A percentile compares a stretch with the other conserved stretches of the same genome.
These are phyloP conservation scores for Ctenopoma kingsleyae DNA, from an alignment of 2,797 vertebrate genomes.

Conservation along the genomic window DNA sequence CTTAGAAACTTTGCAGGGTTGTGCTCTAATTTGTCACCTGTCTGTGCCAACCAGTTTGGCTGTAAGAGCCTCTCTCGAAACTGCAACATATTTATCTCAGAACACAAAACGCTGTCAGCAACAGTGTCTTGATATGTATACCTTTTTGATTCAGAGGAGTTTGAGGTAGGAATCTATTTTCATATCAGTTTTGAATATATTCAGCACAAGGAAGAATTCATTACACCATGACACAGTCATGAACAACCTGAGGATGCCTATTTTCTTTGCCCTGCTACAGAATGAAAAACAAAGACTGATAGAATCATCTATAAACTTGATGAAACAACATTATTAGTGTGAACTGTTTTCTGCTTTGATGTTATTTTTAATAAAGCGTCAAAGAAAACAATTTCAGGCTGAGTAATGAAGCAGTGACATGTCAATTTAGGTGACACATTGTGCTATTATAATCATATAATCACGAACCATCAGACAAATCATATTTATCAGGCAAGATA, in stretches of 20 bases:
- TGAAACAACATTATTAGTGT: conserved; percentile 25
- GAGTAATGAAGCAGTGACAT: conserved; percentile 40
- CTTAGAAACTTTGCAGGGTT: too few species aligned
- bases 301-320: conserved; percentile 34
- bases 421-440: conserved; percentile 52
- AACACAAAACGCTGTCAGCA: conserved; percentile 12
- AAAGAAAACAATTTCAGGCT: conserved; percentile 38
- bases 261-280: conserved; percentile 9
- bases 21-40: not conserved
- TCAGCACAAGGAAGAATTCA: conserved; percentile 9
- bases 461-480: conserved; percentile 54
- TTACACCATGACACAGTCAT: conserved; percentile 4
- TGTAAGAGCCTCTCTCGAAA: conserved; percentile 17
- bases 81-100: conserved; percentile 17
- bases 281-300: conserved; percentile 24
- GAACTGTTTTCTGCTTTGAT: conserved; percentile 27
- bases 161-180: conserved; percentile 28
- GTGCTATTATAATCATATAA: conserved; percentile 49
- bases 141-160: conserved; percentile 10
- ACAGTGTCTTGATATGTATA: not conserved
- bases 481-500: conserved; percentile 59
- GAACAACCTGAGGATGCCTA: conserved; percentile 15
- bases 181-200: conserved; percentile 10
- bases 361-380: conserved; percentile 19
- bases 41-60: not conserved